Evolutionary conservation across 2,797 vertebrate species (phyloP), one percentile per base, ranked within the genome.

Genomic region (Protonibea diacanthus): DNA sequence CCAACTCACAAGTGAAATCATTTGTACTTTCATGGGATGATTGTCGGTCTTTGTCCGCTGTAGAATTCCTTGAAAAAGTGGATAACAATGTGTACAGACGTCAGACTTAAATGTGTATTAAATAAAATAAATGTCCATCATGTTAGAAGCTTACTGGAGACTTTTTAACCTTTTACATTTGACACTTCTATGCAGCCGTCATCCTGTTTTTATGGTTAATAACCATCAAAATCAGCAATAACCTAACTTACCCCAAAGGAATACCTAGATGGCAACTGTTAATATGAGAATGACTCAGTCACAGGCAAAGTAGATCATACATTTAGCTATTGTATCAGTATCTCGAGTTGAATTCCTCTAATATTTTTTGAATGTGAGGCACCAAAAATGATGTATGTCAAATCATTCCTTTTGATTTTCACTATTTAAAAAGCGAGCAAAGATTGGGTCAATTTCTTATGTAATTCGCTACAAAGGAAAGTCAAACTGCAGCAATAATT

Each of bases 1-100:
- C 29, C 53, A 23, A 63, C 75, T 56, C 67, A 27, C 53, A 4
- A 48, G 13, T 33, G n/a, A 23, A 61, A 40, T 3, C 12, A 2
- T 82, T 53, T 42, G 70, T 49, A 1, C 21, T 72, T 69, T 52
- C 17, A 33, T 49, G 17, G 6, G 53, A 20, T 17, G 40, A 58
- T 56, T 67, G 57, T 7, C 57, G 0, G 44, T 40, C 38, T 79
- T 52, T 71, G 73, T 78, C 62, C 0, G 4, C 72, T 27, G 17
- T n/a, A 63, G 8, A 56, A 53, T 21, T 66, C 60, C 55, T 49
- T 70, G n/a, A 33, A 48, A 17, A 53, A 25, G 14, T 2, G 1
- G 15, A 59, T 20, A 20, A 38, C 38, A 3, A 21, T 15, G 29
- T 12, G 7, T 0, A 0, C 21, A 53, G 59, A 45, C 21, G 25